Evolutionary conservation across 2,797 vertebrate species (phyloP).

Genomic region (Alauda arvensis): DNA sequence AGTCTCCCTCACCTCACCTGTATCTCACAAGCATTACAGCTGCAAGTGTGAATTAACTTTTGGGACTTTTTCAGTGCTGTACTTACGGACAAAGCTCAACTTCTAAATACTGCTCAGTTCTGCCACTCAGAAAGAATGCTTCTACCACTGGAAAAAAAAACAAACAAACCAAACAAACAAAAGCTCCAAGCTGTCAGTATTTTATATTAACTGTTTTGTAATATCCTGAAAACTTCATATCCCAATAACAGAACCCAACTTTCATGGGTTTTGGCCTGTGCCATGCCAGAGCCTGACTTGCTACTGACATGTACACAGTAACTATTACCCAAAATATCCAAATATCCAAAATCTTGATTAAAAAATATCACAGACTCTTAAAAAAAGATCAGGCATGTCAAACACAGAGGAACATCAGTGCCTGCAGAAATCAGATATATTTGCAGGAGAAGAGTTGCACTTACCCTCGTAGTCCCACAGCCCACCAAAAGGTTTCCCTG

Average conservation of each 20-base stretch:
- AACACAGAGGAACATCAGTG: neutral
- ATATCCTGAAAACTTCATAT: neutral
- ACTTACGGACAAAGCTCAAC: constrained; percentile 95
- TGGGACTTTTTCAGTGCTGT: neutral
- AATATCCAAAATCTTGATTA: neutral
- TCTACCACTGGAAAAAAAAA: constrained; percentile 79
- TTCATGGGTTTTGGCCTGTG: neutral
- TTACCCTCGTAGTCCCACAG: constrained; percentile 86
- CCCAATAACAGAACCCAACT: neutral
- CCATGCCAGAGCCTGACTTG: neutral
- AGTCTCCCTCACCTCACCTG: neutral
- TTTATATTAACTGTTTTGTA: neutral
- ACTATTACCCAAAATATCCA: neutral
- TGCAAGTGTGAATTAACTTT: neutral
- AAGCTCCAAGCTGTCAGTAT: neutral
- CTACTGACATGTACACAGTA: neutral
- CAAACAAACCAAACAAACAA: neutral
- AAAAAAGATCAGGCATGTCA: neutral
- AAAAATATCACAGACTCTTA: neutral
- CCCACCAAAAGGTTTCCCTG: constrained; percentile 78
- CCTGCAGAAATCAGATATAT: neutral
- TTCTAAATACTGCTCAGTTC: constrained; percentile 86
- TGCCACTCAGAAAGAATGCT: constrained; percentile 88
- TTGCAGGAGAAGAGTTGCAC: neutral
- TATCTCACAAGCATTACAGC: neutral